These are phyloP conservation scores for Sigmodon hispidus DNA, from an alignment of 2,113 vertebrate genomes.

Conservation along the genomic window DNA sequence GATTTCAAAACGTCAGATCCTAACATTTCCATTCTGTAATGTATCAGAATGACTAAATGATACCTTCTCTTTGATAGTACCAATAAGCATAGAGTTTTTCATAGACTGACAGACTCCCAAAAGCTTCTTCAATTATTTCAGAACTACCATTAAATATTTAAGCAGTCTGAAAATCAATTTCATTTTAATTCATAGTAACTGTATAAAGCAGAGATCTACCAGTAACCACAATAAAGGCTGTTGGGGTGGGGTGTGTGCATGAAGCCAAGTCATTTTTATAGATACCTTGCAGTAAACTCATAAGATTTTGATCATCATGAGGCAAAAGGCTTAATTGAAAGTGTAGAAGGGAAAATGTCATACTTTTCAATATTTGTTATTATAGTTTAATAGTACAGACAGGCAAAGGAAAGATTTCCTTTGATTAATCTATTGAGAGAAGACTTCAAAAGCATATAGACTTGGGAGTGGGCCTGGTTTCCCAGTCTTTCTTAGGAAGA, in stretches of 20 bases:
- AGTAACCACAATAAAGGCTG: neutral
- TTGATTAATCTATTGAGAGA: neutral
- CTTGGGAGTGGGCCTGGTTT: neutral
- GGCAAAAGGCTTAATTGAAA: neutral
- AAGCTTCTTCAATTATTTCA: slow-evolving; percentile 40
- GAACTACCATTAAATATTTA: slow-evolving; percentile 19
- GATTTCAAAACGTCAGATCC: neutral
- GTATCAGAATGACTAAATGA: neutral
- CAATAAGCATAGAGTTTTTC: neutral
- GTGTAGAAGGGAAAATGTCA: neutral
- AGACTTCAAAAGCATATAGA: neutral
- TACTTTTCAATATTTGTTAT: neutral
- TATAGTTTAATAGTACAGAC: neutral
- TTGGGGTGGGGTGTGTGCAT: neutral
- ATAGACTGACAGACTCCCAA: slow-evolving; percentile 28
- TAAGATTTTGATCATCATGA: neutral
- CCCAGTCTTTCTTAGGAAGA: neutral
- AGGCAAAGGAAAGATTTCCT: neutral
- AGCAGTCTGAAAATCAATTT: slow-evolving; percentile 32
- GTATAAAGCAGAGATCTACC: neutral
- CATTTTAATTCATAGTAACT: slow-evolving; percentile 3
- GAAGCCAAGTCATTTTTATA: neutral
- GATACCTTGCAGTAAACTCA: neutral
- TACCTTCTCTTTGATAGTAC: neutral
- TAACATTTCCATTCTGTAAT: neutral